These are phyloP conservation scores for Melanerpes aurifrons DNA, from an alignment of 2,113 vertebrate genomes.

Conservation along the genomic window DNA sequence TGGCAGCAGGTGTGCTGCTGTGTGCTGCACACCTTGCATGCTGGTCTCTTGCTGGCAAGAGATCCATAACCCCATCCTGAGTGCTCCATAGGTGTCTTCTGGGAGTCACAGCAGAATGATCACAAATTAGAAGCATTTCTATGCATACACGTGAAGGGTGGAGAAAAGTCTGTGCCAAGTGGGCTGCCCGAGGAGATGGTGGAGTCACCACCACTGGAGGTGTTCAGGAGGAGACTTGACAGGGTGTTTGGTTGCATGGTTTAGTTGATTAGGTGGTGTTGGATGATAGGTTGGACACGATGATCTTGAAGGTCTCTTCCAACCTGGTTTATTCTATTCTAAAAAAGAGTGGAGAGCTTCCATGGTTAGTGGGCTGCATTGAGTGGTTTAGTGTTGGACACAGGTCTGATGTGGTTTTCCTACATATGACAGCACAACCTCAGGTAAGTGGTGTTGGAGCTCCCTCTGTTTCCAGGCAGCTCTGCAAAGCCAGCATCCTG, in stretches of 20 bases:
- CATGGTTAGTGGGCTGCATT: rapidly evolving
- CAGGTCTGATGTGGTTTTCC: neutral
- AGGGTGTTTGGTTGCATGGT: no score
- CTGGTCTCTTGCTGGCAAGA: neutral
- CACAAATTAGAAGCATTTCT: neutral
- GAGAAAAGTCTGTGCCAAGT: neutral
- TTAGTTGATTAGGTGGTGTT: no score
- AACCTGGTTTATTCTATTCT: no score
- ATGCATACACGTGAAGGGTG: neutral
- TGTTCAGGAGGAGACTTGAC: no score
- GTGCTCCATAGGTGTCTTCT: neutral
- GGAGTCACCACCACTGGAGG: no score
- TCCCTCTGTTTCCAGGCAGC: neutral
- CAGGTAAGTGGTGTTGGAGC: neutral
- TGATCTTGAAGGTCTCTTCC: no score
- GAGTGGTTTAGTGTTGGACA: neutral
- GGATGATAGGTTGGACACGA: no score
- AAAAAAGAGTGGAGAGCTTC: neutral
- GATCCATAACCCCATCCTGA: neutral
- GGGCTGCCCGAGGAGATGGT: no score
- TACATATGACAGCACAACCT: neutral
- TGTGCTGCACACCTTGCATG: neutral
- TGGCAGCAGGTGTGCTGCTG: neutral
- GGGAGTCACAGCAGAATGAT: neutral
- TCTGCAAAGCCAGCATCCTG: neutral